These are phyloP conservation scores for Bombus picipes DNA, from an alignment of 1,140 invertebrate genomes.

Conservation along the genomic window DNA sequence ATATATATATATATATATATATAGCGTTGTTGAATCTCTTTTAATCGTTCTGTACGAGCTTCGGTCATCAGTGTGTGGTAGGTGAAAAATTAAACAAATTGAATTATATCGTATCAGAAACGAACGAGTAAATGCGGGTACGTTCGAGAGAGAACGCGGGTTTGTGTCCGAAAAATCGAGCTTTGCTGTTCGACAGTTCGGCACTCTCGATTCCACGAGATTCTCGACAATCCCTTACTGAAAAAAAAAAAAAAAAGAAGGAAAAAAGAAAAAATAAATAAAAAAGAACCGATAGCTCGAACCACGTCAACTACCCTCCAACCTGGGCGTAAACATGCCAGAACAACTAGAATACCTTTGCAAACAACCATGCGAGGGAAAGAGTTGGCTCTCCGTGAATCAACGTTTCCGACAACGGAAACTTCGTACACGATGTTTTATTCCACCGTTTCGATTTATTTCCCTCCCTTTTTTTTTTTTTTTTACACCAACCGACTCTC, in stretches of 20 bases:
- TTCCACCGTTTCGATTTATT: constrained; percentile 10
- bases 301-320: neutral
- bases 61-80: too few relatives aligned
- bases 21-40: too few relatives aligned
- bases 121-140: too few relatives aligned
- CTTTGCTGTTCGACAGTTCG: neutral
- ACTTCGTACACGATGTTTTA: constrained; percentile 8
- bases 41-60: too few relatives aligned
- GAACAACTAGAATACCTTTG: neutral
- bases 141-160: too few relatives aligned
- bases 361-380: neutral
- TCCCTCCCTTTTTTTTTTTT: neutral
- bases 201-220: neutral
- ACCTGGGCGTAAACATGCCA: neutral
- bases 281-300: neutral
- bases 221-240: neutral
- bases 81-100: too few relatives aligned
- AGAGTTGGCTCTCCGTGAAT: neutral
- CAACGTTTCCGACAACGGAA: neutral
- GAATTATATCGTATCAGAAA: too few relatives aligned
- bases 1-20: too few relatives aligned
- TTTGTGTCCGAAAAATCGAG: too few relatives aligned
- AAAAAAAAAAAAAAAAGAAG: neutral
- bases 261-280: too few relatives aligned
- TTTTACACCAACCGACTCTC: neutral